These are phyloP conservation scores for Amphipoea lucens DNA, from an alignment of 2,888 invertebrate genomes.

Conservation along the genomic window DNA sequence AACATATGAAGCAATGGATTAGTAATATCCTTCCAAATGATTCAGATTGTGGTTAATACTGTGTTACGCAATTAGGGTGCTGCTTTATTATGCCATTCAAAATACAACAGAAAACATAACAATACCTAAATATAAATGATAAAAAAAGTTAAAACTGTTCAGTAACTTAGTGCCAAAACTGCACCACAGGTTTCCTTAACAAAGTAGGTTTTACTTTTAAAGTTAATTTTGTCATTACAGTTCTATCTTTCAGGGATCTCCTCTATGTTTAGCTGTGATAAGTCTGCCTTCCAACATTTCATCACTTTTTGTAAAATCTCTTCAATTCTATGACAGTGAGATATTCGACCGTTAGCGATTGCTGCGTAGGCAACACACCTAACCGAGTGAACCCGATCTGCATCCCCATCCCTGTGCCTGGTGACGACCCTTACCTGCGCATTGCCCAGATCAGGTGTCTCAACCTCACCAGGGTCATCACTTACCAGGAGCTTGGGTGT, in stretches of 20 bases:
- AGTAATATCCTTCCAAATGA: not conserved
- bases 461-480: constrained; percentile 74
- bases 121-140: not conserved
- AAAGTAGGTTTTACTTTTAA: not conserved
- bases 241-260: not conserved
- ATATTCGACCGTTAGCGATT: constrained; percentile 64
- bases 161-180: not conserved
- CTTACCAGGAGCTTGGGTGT: constrained; percentile 73
- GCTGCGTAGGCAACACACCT: constrained; percentile 69
- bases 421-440: constrained; percentile 73
- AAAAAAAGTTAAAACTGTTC: not conserved
- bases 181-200: not conserved
- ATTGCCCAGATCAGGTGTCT: constrained; percentile 71
- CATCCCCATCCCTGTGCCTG: constrained; percentile 72
- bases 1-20: not conserved
- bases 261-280: not conserved
- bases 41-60: not conserved
- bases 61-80: not conserved
- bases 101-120: not conserved
- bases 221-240: not conserved
- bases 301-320: not conserved
- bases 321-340: constrained; percentile 53
- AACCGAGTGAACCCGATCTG: constrained; percentile 68
- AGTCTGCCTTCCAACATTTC: not conserved
- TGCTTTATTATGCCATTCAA: not conserved